These are phyloP conservation scores for Lordiphosa collinella DNA, from an alignment of 1,140 invertebrate species.

Conservation along the genomic window DNA sequence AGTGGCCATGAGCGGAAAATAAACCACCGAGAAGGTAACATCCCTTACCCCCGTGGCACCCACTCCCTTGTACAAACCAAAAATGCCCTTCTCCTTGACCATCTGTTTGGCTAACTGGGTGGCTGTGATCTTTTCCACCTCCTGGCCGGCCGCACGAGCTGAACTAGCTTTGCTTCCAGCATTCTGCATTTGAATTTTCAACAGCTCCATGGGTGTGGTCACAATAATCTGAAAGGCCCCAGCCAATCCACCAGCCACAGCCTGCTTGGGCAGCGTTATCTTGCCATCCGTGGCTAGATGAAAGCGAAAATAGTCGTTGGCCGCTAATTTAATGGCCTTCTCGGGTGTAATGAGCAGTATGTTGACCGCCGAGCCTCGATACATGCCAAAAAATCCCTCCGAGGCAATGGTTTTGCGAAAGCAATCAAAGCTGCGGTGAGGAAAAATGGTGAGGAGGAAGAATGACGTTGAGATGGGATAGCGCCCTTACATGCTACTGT, in stretches of 20 bases:
- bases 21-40: constrained; percentile 97
- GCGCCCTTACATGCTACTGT: constrained; percentile 92
- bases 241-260: constrained; percentile 94
- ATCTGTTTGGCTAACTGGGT: constrained; percentile 89
- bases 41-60: constrained; percentile 95
- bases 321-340: constrained; percentile 99
- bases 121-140: constrained; percentile 88
- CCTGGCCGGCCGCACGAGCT: constrained; percentile 82
- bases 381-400: constrained; percentile 98
- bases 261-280: constrained; percentile 89
- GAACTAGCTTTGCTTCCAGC: constrained; percentile 91
- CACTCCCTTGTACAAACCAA: constrained; percentile 96
- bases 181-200: constrained; percentile 99
- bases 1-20: constrained; percentile 98
- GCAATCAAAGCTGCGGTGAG: constrained; percentile 90
- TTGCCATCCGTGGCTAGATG: constrained; percentile 83
- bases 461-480: neutral
- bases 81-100: constrained; percentile 90
- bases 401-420: constrained; percentile 94
- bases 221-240: constrained; percentile 98
- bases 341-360: constrained; percentile 98
- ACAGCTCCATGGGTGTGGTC: constrained; percentile 99
- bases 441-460: neutral
- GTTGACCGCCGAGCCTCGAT: constrained; percentile 97
- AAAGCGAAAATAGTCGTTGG: constrained; percentile 98